Evolutionary conservation across 2,113 vertebrate genomes (phyloP), one percentile per base, ranked within the genome.

Genomic region (Hepsetus odoe): DNA sequence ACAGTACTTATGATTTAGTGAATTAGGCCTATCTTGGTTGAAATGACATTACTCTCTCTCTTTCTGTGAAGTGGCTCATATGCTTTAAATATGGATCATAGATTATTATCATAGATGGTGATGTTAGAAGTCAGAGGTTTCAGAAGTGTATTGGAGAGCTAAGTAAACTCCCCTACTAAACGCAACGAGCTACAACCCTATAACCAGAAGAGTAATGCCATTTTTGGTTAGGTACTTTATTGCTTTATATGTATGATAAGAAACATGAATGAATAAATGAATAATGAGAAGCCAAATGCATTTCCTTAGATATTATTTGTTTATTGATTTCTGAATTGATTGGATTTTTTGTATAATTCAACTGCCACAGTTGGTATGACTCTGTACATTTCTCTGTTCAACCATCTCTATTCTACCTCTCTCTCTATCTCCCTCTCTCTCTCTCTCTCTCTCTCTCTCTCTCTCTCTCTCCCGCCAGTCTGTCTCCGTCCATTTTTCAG

Each of bases 201-300:
- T 40, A 81, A 79, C 26, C 35, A 76, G 76, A 77, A 28, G 74
- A 84, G 83, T 79, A 74, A 86, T 85, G 87, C 85, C 86, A 88
- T 88, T 88, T 90, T 80, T 58, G 44, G 77, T 64, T 75, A 73
- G 78, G 79, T 72, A 26, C 80, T 82, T 89, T 81, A 72, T 67
- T 71, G 35, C 35, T 75, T 84, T 81, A 80, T 83, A 71, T 79
- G 80, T 87, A 82, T 58, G 80, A 76, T 79, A 81, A 82, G 85
- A 84, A 85, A 80, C 85, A 77, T 85, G 88, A 91, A 91, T 91
- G 87, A 90, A 91, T 87, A 89, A 90, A 90, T 70, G 80, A 85
- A 89, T 83, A 86, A 92, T 62, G 72, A 90, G 85, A 92, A 93
- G 90, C 90, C 90, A 92, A 93, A 92, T 91, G 89, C 88, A 89